These are phyloP conservation scores for Zoanthus sansibaricus DNA, from an alignment of 92 coral and sea anemone genomes.

Conservation along the genomic window DNA sequence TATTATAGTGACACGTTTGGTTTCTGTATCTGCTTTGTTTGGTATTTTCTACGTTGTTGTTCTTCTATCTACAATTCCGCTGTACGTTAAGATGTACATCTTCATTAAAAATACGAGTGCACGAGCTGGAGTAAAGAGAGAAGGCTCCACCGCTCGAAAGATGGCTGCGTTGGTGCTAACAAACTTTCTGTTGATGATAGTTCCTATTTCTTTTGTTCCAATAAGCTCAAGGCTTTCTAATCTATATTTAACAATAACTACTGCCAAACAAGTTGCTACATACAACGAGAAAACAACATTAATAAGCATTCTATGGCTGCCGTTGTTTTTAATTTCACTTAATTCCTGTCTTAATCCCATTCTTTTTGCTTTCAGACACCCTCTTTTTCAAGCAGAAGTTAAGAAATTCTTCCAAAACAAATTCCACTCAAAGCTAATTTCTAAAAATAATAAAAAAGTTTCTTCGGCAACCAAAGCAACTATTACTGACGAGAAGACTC, in stretches of 20 bases:
- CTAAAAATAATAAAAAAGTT: not conserved
- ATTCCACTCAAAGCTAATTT: not conserved
- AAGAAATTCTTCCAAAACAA: not conserved
- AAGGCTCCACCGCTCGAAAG: conserved; percentile 13
- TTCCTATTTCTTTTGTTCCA: conserved; percentile 36
- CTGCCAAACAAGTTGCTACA: not conserved
- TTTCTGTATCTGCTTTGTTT: conserved; percentile 6
- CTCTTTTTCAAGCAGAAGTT: conserved; percentile 2
- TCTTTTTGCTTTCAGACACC: conserved; percentile 28
- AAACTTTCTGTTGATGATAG: conserved; percentile 15
- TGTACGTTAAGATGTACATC: conserved; percentile 9
- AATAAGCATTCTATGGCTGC: conserved; percentile 22
- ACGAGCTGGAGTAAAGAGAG: conserved; percentile 22
- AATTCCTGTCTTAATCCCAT: conserved; percentile 32
- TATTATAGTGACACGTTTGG: not conserved
- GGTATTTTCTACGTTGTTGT: not conserved
- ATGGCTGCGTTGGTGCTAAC: conserved; percentile 24
- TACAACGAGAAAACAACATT: not conserved
- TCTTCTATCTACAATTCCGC: conserved; percentile 27
- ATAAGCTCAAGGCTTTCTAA: conserved; percentile 1
- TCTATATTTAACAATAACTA: not conserved
- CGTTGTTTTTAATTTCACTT: conserved; percentile 19
- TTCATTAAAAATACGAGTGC: conserved; percentile 11
- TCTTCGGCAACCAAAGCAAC: not conserved
- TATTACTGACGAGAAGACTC: not conserved